Percentiles rank a stretch among this genome's conserved stretches.
Evolutionary conservation across 2,888 invertebrate genomes (phyloP).

Genomic region (Acheta domesticus): DNA sequence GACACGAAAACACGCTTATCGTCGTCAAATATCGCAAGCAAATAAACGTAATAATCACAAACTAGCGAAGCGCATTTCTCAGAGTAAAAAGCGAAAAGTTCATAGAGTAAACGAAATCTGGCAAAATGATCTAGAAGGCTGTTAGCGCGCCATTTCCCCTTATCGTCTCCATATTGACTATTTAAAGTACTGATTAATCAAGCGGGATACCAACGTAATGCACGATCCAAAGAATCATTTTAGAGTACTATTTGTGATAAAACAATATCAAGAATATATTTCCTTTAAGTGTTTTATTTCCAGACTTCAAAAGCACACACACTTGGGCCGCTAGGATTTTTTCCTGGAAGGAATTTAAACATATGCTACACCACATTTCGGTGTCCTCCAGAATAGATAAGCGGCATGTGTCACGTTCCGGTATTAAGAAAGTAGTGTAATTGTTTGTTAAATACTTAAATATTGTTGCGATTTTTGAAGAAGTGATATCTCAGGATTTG

Average conservation of each 20-base stretch:
- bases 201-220: conserved; percentile 11
- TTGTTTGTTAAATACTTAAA: not conserved
- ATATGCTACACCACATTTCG: conserved; percentile 11
- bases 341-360: not conserved
- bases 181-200: not conserved
- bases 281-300: too few relatives aligned
- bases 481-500: not conserved
- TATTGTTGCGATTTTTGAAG: not conserved
- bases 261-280: too few relatives aligned
- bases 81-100: too few relatives aligned
- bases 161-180: conserved; percentile 18
- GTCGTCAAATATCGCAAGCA: too few relatives aligned
- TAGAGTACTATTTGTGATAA: not conserved
- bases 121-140: not conserved
- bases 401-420: conserved; percentile 30
- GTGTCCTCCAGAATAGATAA: conserved; percentile 25
- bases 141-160: conserved; percentile 3
- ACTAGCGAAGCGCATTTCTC: too few relatives aligned
- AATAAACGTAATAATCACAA: too few relatives aligned
- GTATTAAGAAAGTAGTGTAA: conserved; percentile 19
- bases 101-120: too few relatives aligned
- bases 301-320: too few relatives aligned
- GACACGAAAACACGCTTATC: too few relatives aligned
- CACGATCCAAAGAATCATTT: not conserved
- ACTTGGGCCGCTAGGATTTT: too few relatives aligned